These are phyloP conservation scores for Andrena camellia DNA, from an alignment of 2,888 invertebrate species.

Conservation along the genomic window DNA sequence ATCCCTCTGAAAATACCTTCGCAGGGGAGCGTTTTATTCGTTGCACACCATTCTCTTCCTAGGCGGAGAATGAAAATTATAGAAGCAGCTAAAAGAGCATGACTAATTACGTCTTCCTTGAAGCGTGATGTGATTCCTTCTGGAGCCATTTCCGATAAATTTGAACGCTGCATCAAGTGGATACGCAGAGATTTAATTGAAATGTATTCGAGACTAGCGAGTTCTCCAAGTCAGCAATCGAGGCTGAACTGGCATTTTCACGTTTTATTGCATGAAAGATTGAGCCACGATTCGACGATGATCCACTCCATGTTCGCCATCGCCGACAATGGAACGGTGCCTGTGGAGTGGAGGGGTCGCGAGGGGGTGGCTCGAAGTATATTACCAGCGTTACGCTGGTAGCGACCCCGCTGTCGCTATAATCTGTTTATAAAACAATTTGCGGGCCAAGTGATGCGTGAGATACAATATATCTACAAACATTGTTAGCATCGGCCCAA, in stretches of 20 bases:
- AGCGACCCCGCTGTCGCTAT: conserved; percentile 87
- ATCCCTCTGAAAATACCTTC: conserved; percentile 9
- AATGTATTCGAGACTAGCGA: too few species aligned
- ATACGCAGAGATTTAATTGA: too few species aligned
- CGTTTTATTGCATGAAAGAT: conserved; percentile 28
- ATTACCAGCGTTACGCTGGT: conserved; percentile 74
- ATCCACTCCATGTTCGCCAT: conserved; percentile 37
- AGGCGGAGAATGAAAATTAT: too few species aligned
- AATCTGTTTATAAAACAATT: conserved; percentile 94
- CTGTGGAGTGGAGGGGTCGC: conserved; percentile 46
- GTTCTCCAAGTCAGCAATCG: conserved; percentile 31
- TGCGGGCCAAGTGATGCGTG: conserved; percentile 91
- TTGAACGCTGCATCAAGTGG: too few species aligned
- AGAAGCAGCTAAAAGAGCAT: too few species aligned
- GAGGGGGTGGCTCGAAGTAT: conserved; percentile 69
- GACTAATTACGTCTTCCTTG: too few species aligned
- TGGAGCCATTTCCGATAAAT: too few species aligned
- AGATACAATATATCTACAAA: conserved; percentile 86
- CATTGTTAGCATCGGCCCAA: conserved; percentile 85
- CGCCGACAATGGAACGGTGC: conserved; percentile 52
- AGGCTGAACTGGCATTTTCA: background rate
- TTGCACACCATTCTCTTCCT: too few species aligned
- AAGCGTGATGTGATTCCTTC: too few species aligned
- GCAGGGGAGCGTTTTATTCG: too few species aligned
- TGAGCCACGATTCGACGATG: conserved; percentile 23